Evolutionary conservation across 2,797 vertebrate genomes (phyloP), one percentile per base, ranked within the genome.

Genomic region (Mus spretus): DNA sequence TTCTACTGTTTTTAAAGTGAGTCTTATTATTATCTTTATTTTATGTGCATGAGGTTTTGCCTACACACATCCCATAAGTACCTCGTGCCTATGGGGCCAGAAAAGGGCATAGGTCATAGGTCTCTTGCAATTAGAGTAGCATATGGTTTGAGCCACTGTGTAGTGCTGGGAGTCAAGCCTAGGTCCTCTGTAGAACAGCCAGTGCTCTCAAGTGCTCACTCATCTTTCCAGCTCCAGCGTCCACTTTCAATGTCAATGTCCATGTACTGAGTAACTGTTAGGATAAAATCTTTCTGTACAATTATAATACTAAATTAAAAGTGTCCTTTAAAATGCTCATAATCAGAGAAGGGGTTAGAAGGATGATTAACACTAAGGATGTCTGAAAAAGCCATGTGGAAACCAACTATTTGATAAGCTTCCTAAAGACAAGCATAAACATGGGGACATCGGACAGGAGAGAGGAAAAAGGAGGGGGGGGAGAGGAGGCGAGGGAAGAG

Each of bases 281-380:
- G 26, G 40, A 92, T 79, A 53, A 90, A 93, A 78, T 53, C 28
- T 89, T 57, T 79, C 87, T 12, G 9, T 50, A 50, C 50, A 50
- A 50, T 72, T 90, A 14, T 11, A 86, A 78, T 90, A 67, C 19
- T 94, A 88, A 96, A 86, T 44, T 93, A 31, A 78, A 95, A 92
- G 75, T 57, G 14, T 59, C 90, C 92, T 67, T 65, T 44, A 40
- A 59, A 82, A 44, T 83, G 37, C 14, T n/a, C 37, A 63, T 63
- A 83, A 31, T 44, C 59, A 31, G 37, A 63, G 81, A 40, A 83
- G 57, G 8, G 24, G 37, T 61, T 82, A 26, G n/a, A 61, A 59
- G 57, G 37, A 61, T 83, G 28, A 31, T 11, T 83, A 83, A 44
- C 28, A 63, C 59, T 28, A 63, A 44, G 37, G 14, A 44, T 83